A percentile compares a stretch with the other conserved stretches of the same genome.
These are phyloP conservation scores for Pachyrhynchus sulphureomaculatus DNA, from an alignment of 1,140 invertebrate species.

Conservation along the genomic window DNA sequence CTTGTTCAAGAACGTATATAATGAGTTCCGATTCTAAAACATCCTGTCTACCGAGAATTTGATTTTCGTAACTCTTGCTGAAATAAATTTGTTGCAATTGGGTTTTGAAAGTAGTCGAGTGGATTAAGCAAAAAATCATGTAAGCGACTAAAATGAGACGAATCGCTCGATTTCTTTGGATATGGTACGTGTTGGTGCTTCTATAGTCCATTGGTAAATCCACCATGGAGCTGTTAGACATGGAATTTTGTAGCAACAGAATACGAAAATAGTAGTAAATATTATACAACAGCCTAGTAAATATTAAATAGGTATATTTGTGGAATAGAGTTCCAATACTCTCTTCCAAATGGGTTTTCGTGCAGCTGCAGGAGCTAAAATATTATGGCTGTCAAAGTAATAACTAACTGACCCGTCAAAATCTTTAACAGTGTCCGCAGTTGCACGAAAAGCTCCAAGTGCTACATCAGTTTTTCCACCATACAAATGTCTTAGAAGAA, in stretches of 20 bases:
- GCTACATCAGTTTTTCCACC: not conserved
- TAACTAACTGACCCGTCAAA: not conserved
- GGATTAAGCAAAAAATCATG: not conserved
- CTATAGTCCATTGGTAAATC: not conserved
- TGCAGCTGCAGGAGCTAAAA: not conserved
- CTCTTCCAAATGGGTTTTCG: not conserved
- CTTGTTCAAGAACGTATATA: not conserved
- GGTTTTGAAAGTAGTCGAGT: not conserved
- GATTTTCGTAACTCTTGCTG: not conserved
- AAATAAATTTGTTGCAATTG: not conserved
- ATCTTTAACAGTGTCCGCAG: not conserved
- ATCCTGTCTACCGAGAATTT: not conserved
- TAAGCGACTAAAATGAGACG: not conserved
- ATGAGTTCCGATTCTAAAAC: too few species aligned
- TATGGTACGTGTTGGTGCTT: not conserved
- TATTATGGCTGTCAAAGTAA: not conserved
- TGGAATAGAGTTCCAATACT: not conserved
- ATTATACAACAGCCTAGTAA: not conserved
- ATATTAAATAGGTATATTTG: not conserved
- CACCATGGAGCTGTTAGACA: not conserved
- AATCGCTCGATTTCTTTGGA: not conserved
- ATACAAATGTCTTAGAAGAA: not conserved
- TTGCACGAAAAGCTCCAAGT: not conserved
- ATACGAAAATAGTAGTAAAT: not conserved
- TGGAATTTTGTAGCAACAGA: not conserved